Base-by-base conservation (phyloP, 1,140 invertebrate genomes). In the Eumeta japonica region DNA sequence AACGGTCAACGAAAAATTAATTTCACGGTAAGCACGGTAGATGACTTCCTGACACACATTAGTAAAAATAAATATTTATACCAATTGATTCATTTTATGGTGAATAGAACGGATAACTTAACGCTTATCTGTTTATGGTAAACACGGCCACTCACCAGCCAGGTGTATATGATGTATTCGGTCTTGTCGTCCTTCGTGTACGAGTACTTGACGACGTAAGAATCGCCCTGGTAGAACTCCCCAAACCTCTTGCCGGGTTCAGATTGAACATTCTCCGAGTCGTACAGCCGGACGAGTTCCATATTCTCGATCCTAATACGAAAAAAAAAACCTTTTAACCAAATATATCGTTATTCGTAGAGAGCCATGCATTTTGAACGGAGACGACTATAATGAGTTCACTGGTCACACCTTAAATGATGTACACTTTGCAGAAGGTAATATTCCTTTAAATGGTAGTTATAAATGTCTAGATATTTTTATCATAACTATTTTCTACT, bases 191-290 rank as follows among this genome's bases (percentile, higher is more conserved):
- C 56, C 4, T 76, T 58, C 12, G 76, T 59, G 44, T 84, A 87
- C 16, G 78, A 81, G 55, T 89, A 89, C 48, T 81, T 79, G 14
- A 89, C 75, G 16, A 89, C 79, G 40, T 89, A 90, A 7, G 84
- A 84, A 53, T 87, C 86, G 12, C 86, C 87, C 36, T 85, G 85
- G 55, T 84, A 86, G 53, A 89, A 83, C 18, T 83, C 77, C 16
- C 85, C 83, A 46, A 83, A 73, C 29, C 78, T 77, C 19, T 45
- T 32, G 27, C 48, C 51, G 16, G 48, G 40, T 28, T 48, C 51
- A 17, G 32, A 28, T 2, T 47, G 48, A 2, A 45, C 45, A 17
- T 47, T 38, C 5, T 19, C 16, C 3, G 45, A 48, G 28, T 48
- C 46, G 10, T 35, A 49, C 0, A 48, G 41, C 31, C 45, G 37